A percentile compares a stretch with the other conserved stretches of the same genome.
phyloP scores from a whole-genome alignment of 2,888 invertebrate species.

The Deilephila porcellus region DNA sequence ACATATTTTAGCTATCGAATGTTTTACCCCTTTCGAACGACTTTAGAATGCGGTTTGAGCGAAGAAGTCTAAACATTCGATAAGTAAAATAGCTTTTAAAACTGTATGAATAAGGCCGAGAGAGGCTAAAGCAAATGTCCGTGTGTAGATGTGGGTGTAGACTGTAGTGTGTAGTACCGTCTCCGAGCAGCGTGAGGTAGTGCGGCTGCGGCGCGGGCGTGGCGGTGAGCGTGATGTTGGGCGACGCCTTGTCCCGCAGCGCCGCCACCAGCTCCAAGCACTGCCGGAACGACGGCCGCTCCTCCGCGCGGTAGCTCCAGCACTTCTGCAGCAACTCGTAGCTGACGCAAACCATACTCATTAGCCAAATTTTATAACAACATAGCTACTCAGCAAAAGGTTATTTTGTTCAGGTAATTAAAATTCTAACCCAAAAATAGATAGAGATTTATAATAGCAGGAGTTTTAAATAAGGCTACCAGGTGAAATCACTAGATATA shows the following conservation, averaged over 20 bases:
- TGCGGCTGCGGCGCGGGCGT: constrained; percentile 67
- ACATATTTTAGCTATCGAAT: too few relatives aligned
- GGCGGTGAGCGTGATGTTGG: constrained; percentile 65
- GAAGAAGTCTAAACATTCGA: too few relatives aligned
- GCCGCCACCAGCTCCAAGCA: constrained; percentile 87
- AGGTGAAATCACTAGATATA: too few relatives aligned
- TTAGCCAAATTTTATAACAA: background rate
- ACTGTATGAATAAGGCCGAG: too few relatives aligned
- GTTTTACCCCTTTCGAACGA: too few relatives aligned
- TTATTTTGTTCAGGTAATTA: too few relatives aligned
- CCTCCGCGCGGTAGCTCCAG: constrained; percentile 93
- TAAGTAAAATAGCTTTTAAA: too few relatives aligned
- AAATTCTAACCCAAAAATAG: too few relatives aligned
- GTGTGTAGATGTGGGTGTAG: background rate
- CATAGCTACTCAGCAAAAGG: too few relatives aligned
- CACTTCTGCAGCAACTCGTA: constrained; percentile 94
- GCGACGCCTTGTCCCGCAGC: constrained; percentile 69
- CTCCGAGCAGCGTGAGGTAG: constrained; percentile 75
- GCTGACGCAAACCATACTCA: constrained; percentile 70
- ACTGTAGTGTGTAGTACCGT: constrained; percentile 57
- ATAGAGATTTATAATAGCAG: too few relatives aligned
- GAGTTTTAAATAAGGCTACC: too few relatives aligned
- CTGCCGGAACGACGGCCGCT: constrained; percentile 94
- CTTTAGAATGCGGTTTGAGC: too few relatives aligned
- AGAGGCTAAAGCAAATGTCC: background rate